Evolutionary conservation across 2,888 invertebrate species (phyloP).

Genomic region (Busseola fusca): DNA sequence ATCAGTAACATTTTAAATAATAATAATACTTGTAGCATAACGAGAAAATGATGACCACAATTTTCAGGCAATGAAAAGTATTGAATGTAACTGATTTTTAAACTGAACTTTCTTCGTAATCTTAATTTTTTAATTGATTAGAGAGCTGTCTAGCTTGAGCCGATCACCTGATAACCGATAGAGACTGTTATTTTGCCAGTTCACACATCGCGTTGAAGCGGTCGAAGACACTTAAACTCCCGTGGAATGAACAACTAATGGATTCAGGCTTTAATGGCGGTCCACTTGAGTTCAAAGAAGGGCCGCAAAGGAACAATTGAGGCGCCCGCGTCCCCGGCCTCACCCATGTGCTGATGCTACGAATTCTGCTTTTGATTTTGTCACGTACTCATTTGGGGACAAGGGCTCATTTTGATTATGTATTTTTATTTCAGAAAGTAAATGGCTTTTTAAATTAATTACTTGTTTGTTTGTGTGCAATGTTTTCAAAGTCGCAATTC

Average conservation of each 20-base stretch:
- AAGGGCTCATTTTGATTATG: slow-evolving; percentile 31
- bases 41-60: not conserved
- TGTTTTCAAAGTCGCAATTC: not conserved
- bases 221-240: slow-evolving; percentile 69
- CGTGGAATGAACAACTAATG: slow-evolving; percentile 75
- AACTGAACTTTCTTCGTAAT: slow-evolving; percentile 3
- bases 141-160: slow-evolving; percentile 1
- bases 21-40: slow-evolving; percentile 3
- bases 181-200: slow-evolving; percentile 60
- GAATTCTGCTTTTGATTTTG: slow-evolving; percentile 56
- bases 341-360: slow-evolving; percentile 56
- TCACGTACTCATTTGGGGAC: slow-evolving; percentile 56
- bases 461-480: slow-evolving; percentile 3
- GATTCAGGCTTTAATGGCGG: slow-evolving; percentile 70
- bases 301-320: slow-evolving; percentile 70
- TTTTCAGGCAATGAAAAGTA: not conserved
- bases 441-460: not conserved
- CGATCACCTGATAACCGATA: slow-evolving; percentile 36
- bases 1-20: slow-evolving; percentile 14
- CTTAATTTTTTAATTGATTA: slow-evolving; percentile 27
- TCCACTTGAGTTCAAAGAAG: slow-evolving; percentile 78
- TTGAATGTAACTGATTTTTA: not conserved
- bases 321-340: slow-evolving; percentile 59
- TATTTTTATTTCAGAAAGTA: slow-evolving; percentile 9
- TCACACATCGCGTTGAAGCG: slow-evolving; percentile 60